Base-by-base conservation (phyloP, 1,140 invertebrate species). In the Anagrus nilaparvatae region DNA sequence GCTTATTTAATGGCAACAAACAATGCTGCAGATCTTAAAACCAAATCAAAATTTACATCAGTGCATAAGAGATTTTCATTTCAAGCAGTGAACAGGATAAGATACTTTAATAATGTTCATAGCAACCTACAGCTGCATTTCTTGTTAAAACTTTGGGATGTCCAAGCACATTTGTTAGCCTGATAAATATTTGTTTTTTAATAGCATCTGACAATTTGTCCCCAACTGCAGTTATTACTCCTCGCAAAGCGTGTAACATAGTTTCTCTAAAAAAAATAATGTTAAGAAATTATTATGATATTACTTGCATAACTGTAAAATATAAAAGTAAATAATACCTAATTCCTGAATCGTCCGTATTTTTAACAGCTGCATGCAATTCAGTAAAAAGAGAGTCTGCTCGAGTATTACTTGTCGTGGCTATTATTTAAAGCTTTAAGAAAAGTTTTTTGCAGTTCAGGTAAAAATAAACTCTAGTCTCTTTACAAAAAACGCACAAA, bases 391-490 rank as follows among this genome's bases (percentile, higher is more conserved):
- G 68, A 5, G 90, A 85, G 72, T 88, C 84, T 1, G 87, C 79
- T 44, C 87, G 75, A 14, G 81, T 83, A 65, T 97, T 1, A 97
- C 92, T 50, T 78, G 75, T 46, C 91, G 60, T 90, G 87, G 18
- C 81, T 76, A 64, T 97, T 94, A 63, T 85, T 84, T 14, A 97
- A 69, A 4, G 93, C 83, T 71, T 95, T 95, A 10, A 97, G 72
- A 66, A 99, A 98, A 4, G 95, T 97, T 14, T 93, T 97, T 74
- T 98, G 94, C 8, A 99, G 72, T 71, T 99, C 95, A 9, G 96
- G 95, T 53, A 99, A 71, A 67, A 99, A 99, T 93, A 87, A 0
- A 82, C 84, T 43, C 84, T 79, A 3, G 88, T 85, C 59, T 93
- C 83, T 27, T 81, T 76, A 64, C 93, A 95, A 67, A 92, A 97